Conservation (phyloP, 2,888 invertebrate genomes). For the Plemyria rubiginata region DNA sequence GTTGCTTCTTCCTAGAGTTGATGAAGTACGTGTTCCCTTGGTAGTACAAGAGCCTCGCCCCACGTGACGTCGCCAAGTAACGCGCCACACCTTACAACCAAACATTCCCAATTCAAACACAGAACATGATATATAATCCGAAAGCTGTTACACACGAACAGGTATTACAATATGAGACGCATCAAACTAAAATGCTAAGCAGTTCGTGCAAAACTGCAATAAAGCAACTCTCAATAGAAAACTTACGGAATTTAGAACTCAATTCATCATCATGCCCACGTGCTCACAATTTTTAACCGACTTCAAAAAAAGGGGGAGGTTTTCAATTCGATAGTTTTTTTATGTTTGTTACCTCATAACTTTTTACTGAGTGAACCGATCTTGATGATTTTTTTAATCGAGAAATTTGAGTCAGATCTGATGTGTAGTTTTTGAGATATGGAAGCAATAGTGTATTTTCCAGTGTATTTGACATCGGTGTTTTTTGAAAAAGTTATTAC, state of each 20-base stretch:
- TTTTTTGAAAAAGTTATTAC: slow-evolving; percentile 42
- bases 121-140: slow-evolving; percentile 3
- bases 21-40: slow-evolving; percentile 68
- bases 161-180: slow-evolving; percentile 5
- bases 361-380: too few species aligned
- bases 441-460: too few species aligned
- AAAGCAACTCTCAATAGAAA: slow-evolving; percentile 23
- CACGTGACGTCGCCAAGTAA: slow-evolving; percentile 62
- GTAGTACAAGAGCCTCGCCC: slow-evolving; percentile 63
- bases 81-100: slow-evolving; percentile 50
- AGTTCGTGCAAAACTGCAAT: slow-evolving; percentile 21
- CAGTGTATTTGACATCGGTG: too few species aligned
- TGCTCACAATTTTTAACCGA: slow-evolving; percentile 40
- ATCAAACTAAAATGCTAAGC: slow-evolving; percentile 22
- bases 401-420: too few species aligned
- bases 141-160: background rate
- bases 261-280: slow-evolving; percentile 5
- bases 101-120: slow-evolving; percentile 29
- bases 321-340: too few species aligned
- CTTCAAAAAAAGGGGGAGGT: too few species aligned
- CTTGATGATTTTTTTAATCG: too few species aligned
- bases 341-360: too few species aligned
- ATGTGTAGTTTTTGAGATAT: too few species aligned
- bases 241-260: slow-evolving; percentile 23
- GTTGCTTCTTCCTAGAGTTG: slow-evolving; percentile 59